Conservation (phyloP, 2,888 invertebrate species). For the Drosophila prolongata region DNA sequence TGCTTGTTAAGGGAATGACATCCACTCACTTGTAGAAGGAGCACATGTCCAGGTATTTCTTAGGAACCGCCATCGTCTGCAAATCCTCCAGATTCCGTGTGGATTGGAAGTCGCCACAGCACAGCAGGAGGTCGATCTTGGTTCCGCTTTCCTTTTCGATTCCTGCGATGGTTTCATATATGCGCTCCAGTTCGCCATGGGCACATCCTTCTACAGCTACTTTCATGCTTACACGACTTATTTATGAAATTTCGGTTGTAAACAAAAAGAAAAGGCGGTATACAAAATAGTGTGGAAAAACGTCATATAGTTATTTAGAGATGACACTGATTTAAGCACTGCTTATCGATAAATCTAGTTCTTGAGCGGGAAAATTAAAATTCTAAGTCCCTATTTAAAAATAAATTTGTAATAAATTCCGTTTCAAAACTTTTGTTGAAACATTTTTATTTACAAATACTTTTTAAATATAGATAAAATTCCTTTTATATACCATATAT, state of each 20-base stretch:
- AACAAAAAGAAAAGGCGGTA: conserved; percentile 43
- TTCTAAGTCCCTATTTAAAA: no score
- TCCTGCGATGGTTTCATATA: conserved; percentile 93
- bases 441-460: no score
- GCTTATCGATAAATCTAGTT: not conserved
- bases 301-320: not conserved
- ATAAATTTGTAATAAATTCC: no score
- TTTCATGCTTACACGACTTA: conserved; percentile 87
- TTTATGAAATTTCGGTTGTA: conserved; percentile 16
- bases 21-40: conserved; percentile 94
- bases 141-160: conserved; percentile 90
- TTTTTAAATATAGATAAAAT: no score
- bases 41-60: conserved; percentile 94
- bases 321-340: not conserved
- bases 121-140: conserved; percentile 95
- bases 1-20: no score
- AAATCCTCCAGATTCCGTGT: conserved; percentile 95
- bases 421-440: no score
- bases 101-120: conserved; percentile 99
- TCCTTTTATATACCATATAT: no score
- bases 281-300: not conserved
- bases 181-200: conserved; percentile 98
- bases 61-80: conserved; percentile 97
- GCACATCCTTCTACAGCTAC: conserved; percentile 99
- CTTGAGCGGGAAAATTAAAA: not conserved